These are phyloP conservation scores for Anarrhichthys ocellatus DNA, from an alignment of 2,113 vertebrate species.

Conservation along the genomic window DNA sequence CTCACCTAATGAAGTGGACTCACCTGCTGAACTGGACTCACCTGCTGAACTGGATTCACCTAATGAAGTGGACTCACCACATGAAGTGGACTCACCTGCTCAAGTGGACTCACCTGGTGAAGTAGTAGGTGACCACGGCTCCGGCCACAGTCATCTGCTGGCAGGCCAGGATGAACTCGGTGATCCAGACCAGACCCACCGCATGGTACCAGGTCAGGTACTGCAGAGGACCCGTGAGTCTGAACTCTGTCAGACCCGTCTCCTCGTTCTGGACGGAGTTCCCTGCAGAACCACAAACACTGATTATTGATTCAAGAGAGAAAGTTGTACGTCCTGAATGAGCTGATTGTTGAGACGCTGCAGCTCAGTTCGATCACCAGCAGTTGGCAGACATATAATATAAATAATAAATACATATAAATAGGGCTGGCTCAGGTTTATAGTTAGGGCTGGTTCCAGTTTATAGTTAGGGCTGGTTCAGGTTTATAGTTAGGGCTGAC, in stretches of 20 bases:
- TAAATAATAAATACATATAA: too few relatives aligned
- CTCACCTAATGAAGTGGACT: constrained; percentile 81
- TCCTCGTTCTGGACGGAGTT: constrained; percentile 88
- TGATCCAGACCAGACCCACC: constrained; percentile 97
- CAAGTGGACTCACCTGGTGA: constrained; percentile 88
- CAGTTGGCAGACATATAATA: too few relatives aligned
- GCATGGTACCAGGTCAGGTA: constrained; percentile 98
- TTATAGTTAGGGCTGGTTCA: too few relatives aligned
- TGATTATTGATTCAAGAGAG: too few relatives aligned
- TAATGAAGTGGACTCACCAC: constrained; percentile 81
- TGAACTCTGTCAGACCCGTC: constrained; percentile 91
- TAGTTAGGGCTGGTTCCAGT: too few relatives aligned
- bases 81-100: background rate
- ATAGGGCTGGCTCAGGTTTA: too few relatives aligned
- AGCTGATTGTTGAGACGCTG: too few relatives aligned
- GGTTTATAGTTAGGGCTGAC: too few relatives aligned
- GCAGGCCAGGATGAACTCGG: constrained; percentile 96
- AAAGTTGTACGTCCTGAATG: too few relatives aligned
- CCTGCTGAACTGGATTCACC: background rate
- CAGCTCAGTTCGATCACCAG: too few relatives aligned
- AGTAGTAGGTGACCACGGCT: constrained; percentile 98
- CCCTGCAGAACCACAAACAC: constrained; percentile 77
- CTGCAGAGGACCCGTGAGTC: constrained; percentile 88
- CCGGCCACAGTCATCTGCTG: constrained; percentile 99
- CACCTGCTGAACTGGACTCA: background rate